phyloP scores from a whole-genome alignment of 2,888 invertebrate species.

The Colostygia pectinataria region DNA sequence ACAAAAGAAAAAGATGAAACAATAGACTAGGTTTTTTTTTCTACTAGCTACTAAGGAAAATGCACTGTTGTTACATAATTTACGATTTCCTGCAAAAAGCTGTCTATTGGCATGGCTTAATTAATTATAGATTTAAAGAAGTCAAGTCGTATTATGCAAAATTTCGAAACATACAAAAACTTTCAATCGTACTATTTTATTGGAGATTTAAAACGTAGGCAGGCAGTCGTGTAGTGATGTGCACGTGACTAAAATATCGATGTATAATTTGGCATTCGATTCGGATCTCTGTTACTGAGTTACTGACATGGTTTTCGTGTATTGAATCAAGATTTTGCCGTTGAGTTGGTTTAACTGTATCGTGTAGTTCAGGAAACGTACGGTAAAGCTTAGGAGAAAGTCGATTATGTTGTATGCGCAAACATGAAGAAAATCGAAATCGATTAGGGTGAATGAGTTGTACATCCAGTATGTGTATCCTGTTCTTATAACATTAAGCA shows the following conservation, averaged over 20 bases:
- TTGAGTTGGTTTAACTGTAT: constrained; percentile 41
- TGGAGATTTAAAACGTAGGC: constrained; percentile 38
- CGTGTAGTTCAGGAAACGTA: constrained; percentile 28
- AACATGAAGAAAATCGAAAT: background rate
- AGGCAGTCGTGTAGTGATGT: constrained; percentile 50
- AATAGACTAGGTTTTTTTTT: too few species aligned
- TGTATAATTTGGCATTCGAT: constrained; percentile 46
- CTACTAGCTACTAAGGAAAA: too few species aligned
- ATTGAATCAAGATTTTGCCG: constrained; percentile 44
- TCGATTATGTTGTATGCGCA: background rate
- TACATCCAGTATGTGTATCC: too few species aligned
- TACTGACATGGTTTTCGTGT: constrained; percentile 57
- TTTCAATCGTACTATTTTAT: constrained; percentile 30
- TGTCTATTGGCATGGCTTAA: too few species aligned
- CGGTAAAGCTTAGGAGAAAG: constrained; percentile 14
- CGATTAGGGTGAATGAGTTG: too few species aligned
- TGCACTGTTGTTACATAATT: too few species aligned
- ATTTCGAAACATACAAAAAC: constrained; percentile 8
- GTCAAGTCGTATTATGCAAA: background rate
- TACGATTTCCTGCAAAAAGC: too few species aligned
- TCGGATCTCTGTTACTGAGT: too few species aligned
- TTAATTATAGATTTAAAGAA: too few species aligned
- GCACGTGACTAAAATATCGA: constrained; percentile 61
- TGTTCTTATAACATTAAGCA: too few species aligned
- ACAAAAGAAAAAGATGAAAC: too few species aligned